Evolutionary conservation across 1,140 invertebrate genomes (phyloP).

Genomic region (Anthonomus grandis): DNA sequence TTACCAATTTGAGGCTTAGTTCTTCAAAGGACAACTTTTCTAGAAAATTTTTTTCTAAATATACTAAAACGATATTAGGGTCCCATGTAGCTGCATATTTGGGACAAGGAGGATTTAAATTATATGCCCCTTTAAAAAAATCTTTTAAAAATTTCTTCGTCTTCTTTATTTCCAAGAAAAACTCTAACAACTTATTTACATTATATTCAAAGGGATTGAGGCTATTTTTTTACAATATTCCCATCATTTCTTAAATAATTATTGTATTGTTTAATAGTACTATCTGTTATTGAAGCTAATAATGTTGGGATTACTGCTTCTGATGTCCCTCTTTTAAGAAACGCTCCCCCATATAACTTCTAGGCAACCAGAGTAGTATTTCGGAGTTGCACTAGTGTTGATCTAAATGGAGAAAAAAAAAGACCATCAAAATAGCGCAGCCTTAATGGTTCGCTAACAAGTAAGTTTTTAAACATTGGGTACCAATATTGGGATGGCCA

Average conservation of each 20-base stretch:
- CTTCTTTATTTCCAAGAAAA: too few relatives aligned
- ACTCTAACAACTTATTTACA: conserved; percentile 30
- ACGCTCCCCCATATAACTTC: conserved; percentile 3
- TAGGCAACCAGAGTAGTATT: conserved; percentile 5
- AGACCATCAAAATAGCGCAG: conserved; percentile 5
- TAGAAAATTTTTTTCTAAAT: conserved; percentile 26
- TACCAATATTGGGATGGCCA: conserved; percentile 2
- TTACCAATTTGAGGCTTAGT: conserved; percentile 9
- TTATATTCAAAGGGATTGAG: conserved; percentile 1
- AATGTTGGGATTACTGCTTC: neutral
- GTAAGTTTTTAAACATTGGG: neutral
- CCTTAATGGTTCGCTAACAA: conserved; percentile 3
- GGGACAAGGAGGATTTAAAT: conserved; percentile 28
- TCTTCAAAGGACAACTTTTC: conserved; percentile 9
- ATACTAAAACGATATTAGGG: conserved; percentile 33
- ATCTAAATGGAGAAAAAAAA: conserved; percentile 7
- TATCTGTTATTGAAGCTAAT: conserved; percentile 7
- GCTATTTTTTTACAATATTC: neutral
- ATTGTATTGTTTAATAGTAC: conserved; percentile 14
- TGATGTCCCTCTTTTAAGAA: neutral
- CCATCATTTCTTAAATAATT: conserved; percentile 13
- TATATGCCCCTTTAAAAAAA: conserved; percentile 37
- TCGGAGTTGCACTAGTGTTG: neutral
- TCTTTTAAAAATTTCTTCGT: too few relatives aligned
- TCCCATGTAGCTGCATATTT: conserved; percentile 42